Conservation (phyloP, 2,113 vertebrate genomes). For the Mesocricetus auratus region DNA sequence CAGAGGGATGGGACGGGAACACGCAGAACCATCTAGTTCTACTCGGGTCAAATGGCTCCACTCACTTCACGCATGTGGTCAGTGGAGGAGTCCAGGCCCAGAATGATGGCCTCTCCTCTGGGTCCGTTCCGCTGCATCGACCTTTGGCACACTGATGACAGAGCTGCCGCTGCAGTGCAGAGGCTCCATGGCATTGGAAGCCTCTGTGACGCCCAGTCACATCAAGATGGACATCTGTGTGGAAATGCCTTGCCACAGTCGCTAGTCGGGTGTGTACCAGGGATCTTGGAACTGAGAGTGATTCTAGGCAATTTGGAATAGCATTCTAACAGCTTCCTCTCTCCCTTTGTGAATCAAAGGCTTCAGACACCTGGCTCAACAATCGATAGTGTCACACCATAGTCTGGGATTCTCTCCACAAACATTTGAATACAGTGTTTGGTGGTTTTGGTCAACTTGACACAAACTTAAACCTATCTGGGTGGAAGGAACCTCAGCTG, state of each 20-base stretch:
- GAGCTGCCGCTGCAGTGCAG: not conserved
- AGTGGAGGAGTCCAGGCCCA: not conserved
- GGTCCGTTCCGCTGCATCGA: no score
- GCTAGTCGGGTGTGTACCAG: not conserved
- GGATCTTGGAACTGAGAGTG: not conserved
- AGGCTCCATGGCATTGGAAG: not conserved
- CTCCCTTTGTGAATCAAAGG: not conserved
- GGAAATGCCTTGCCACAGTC: not conserved
- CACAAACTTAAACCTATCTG: not conserved
- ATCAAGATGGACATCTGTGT: not conserved
- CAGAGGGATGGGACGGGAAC: not conserved
- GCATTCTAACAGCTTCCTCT: not conserved
- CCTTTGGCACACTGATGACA: not conserved
- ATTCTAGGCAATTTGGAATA: not conserved
- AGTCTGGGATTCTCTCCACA: not conserved
- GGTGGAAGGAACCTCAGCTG: no score
- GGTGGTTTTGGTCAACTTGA: not conserved
- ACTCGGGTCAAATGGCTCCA: not conserved
- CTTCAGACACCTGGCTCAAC: not conserved
- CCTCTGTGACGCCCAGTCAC: not conserved
- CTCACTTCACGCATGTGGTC: fast-evolving
- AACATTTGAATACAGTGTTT: not conserved
- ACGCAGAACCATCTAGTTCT: not conserved
- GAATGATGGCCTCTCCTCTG: no score
- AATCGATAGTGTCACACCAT: not conserved